Conservation (phyloP, 2,113 vertebrate genomes). For the Mungos mungo region DNA sequence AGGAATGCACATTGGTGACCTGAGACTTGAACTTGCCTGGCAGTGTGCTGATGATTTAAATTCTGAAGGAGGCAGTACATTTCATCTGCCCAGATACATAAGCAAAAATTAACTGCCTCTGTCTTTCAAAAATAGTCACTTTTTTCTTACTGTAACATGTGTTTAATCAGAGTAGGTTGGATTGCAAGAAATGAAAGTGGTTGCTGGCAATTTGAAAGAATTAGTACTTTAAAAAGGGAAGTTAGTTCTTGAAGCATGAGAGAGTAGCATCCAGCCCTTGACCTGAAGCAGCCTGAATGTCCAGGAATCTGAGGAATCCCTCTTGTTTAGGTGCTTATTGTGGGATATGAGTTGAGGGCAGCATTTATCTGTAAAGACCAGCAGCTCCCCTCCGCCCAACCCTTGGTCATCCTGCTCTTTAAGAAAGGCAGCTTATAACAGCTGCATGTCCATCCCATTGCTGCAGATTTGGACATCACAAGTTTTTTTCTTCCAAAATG, state of each 20-base stretch:
- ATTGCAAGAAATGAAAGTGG: slow-evolving; percentile 62
- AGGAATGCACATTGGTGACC: neutral
- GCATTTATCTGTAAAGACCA: neutral
- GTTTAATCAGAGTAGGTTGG: slow-evolving; percentile 36
- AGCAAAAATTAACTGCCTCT: slow-evolving; percentile 42
- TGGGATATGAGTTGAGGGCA: neutral
- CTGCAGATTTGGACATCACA: slow-evolving; percentile 51
- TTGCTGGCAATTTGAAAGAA: slow-evolving; percentile 26
- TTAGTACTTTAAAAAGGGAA: slow-evolving; percentile 60
- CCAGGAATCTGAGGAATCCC: neutral
- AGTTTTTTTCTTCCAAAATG: slow-evolving; percentile 56
- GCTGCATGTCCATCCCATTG: slow-evolving; percentile 36
- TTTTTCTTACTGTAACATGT: neutral
- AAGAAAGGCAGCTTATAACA: slow-evolving; percentile 37
- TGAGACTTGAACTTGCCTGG: neutral
- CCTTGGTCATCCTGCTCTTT: neutral
- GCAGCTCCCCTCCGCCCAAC: neutral
- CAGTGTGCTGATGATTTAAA: slow-evolving; percentile 2
- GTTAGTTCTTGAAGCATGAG: neutral
- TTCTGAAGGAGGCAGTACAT: neutral
- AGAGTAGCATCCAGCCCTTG: neutral
- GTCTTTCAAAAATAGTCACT: slow-evolving; percentile 51
- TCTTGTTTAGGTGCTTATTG: neutral
- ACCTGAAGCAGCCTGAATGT: neutral
- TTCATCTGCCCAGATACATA: slow-evolving; percentile 40